Conservation (phyloP, 2,113 vertebrate species). For the Gasterosteus aculeatus region DNA sequence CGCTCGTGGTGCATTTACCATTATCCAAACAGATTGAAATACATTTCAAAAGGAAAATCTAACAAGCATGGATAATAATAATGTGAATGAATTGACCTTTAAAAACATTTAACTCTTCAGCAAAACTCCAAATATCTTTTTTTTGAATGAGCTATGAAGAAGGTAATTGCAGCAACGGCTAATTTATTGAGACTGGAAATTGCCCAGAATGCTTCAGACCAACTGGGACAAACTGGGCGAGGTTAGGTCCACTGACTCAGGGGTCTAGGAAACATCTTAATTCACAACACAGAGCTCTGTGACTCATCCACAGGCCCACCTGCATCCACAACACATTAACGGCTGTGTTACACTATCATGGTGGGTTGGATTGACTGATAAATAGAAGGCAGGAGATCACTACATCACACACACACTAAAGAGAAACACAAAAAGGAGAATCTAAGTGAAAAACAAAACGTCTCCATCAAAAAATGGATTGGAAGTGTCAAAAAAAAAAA, state of each 20-base stretch:
- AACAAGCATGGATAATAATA: constrained; percentile 7
- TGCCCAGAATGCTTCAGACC: not conserved
- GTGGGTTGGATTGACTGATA: constrained; percentile 11
- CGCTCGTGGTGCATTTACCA: constrained; percentile 41
- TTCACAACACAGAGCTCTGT: constrained; percentile 25
- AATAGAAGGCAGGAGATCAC: constrained; percentile 28
- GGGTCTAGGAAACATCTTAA: constrained; percentile 39
- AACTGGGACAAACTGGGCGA: constrained; percentile 21
- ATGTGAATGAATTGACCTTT: constrained; percentile 37
- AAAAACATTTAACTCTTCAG: constrained; percentile 47
- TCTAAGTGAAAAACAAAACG: not conserved
- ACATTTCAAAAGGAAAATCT: constrained; percentile 5
- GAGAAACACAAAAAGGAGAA: not conserved
- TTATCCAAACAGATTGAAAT: constrained; percentile 31
- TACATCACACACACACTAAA: constrained; percentile 5
- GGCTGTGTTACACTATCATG: constrained; percentile 13
- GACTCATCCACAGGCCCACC: not conserved
- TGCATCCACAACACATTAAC: not conserved
- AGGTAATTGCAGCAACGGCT: constrained; percentile 1
- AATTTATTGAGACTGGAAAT: constrained; percentile 9
- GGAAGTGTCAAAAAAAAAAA: constrained; percentile 22
- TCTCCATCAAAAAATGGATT: constrained; percentile 22
- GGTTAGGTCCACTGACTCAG: constrained; percentile 38
- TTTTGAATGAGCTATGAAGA: constrained; percentile 25
- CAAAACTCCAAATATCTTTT: constrained; percentile 1